phyloP scores from a whole-genome alignment of 2,113 vertebrate genomes.

The Pachyramphus minor region DNA sequence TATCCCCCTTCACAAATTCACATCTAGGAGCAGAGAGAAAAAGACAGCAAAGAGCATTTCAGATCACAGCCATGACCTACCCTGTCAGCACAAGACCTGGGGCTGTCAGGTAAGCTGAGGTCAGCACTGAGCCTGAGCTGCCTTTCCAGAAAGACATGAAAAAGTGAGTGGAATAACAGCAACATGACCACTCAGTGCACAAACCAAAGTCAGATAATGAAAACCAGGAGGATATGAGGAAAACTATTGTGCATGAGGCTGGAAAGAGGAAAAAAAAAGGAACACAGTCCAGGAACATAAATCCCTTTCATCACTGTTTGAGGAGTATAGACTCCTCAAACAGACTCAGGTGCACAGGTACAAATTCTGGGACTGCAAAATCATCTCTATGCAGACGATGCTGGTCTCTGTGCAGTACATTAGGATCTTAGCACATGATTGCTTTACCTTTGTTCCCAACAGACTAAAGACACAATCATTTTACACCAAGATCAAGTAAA shows the following conservation, averaged over 20 bases:
- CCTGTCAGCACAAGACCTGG: not conserved
- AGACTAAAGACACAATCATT: not conserved
- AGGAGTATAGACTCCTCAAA: not conserved
- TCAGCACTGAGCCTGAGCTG: not conserved
- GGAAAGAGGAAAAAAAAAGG: not conserved
- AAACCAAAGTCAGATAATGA: not conserved
- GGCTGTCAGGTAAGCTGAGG: constrained; percentile 20
- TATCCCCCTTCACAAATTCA: not conserved
- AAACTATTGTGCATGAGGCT: not conserved
- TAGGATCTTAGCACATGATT: not conserved
- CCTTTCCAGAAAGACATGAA: not conserved
- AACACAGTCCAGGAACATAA: not conserved
- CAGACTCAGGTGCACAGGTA: not conserved
- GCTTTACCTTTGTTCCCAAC: not conserved
- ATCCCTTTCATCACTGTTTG: not conserved
- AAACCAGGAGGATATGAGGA: not conserved
- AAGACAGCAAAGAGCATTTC: constrained; percentile 13
- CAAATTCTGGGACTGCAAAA: not conserved
- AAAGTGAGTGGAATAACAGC: not conserved
- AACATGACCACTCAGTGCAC: not conserved
- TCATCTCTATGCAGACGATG: not conserved
- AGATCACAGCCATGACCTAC: not conserved
- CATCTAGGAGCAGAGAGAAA: not conserved
- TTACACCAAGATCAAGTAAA: not conserved
- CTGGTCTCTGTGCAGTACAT: fast-evolving